Percentiles rank a stretch among this genome's conserved stretches.
Conservation (phyloP, 2,888 invertebrate species). For the Phyto melanocephala region DNA sequence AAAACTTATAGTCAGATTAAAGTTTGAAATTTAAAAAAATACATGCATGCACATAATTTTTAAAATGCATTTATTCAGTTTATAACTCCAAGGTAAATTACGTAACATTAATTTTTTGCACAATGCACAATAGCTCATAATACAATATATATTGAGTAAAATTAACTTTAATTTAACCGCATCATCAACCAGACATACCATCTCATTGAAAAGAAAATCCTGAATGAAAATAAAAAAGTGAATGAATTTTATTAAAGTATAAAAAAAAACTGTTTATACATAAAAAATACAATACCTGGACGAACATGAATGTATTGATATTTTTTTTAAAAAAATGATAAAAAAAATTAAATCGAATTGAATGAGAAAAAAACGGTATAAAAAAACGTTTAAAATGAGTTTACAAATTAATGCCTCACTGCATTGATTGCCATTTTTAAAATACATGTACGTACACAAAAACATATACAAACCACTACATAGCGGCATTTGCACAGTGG, state of each 20-base stretch:
- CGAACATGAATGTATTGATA: background rate
- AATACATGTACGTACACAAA: conserved; percentile 1
- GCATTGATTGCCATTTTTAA: conserved; percentile 72
- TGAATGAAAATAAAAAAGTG: no score
- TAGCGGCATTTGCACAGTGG: background rate
- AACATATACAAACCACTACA: background rate
- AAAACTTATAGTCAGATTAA: conserved; percentile 49
- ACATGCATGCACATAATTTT: background rate
- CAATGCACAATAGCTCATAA: conserved; percentile 3
- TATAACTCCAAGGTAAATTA: conserved; percentile 29
- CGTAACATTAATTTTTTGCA: conserved; percentile 36
- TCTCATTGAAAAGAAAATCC: conserved; percentile 35
- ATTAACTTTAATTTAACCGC: conserved; percentile 61
- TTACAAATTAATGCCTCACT: conserved; percentile 75
- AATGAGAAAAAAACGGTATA: background rate
- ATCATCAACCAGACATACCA: conserved; percentile 55
- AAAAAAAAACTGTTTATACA: background rate
- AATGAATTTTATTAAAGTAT: background rate
- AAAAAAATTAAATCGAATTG: conserved; percentile 10
- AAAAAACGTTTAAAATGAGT: conserved; percentile 47
- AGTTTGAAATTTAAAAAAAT: conserved; percentile 2
- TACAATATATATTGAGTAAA: conserved; percentile 30
- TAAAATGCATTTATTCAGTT: conserved; percentile 10
- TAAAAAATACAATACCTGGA: background rate
- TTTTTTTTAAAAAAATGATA: background rate